phyloP scores from a whole-genome alignment of 1,140 invertebrate genomes.

The Pseudomyrmex gracilis region DNA sequence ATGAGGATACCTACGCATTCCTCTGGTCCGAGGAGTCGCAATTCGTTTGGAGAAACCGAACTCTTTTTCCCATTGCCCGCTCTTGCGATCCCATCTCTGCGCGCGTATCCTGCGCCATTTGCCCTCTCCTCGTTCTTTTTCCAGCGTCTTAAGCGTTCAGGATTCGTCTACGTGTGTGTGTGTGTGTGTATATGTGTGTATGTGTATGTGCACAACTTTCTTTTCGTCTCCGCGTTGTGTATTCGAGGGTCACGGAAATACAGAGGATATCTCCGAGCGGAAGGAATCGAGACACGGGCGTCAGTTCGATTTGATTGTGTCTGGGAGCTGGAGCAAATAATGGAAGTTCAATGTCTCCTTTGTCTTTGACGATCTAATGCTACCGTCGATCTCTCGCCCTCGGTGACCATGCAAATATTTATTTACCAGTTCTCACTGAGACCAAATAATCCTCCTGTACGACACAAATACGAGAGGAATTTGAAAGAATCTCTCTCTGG shows the following conservation, averaged over 20 bases:
- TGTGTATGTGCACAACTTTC: conserved; percentile 38
- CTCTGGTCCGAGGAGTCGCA: conserved; percentile 59
- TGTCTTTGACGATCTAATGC: conserved; percentile 54
- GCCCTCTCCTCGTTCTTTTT: not conserved
- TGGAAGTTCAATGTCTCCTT: conserved; percentile 57
- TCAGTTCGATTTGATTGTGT: conserved; percentile 70
- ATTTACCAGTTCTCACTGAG: conserved; percentile 46
- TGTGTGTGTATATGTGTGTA: conserved; percentile 20
- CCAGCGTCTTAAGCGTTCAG: conserved; percentile 29
- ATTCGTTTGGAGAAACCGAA: conserved; percentile 66
- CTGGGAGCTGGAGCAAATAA: conserved; percentile 65
- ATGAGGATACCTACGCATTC: conserved; percentile 78
- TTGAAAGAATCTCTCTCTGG: not conserved
- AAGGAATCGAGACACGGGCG: conserved; percentile 58
- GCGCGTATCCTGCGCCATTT: not conserved
- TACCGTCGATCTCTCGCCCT: conserved; percentile 2
- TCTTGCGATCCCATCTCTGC: conserved; percentile 11
- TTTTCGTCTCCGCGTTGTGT: conserved; percentile 39
- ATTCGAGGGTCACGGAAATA: conserved; percentile 55
- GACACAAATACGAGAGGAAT: not conserved
- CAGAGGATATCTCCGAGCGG: conserved; percentile 37
- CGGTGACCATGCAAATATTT: conserved; percentile 72
- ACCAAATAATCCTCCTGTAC: conserved; percentile 21
- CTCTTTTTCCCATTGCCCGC: conserved; percentile 27
- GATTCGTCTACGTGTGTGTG: not conserved